phyloP scores from a whole-genome alignment of 2,113 vertebrate genomes.

The Rhinopomastus cyanomelas region DNA sequence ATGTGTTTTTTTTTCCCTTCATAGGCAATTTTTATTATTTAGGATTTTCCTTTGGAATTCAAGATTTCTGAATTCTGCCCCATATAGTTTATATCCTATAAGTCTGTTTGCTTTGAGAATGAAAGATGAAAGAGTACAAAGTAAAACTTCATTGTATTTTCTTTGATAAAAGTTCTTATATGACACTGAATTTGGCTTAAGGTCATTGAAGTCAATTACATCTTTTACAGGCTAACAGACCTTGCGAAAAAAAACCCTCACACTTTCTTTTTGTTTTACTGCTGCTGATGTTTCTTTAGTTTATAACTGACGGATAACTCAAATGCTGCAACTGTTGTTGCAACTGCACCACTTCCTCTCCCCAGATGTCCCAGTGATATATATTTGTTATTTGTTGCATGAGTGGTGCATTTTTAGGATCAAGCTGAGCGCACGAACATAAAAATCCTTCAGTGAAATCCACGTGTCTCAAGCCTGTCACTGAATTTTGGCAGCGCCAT shows the following conservation, averaged over 20 bases:
- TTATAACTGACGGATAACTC: neutral
- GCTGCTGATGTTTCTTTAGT: neutral
- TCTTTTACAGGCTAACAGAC: slow-evolving; percentile 16
- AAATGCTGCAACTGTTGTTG: neutral
- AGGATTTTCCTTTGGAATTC: slow-evolving; percentile 16
- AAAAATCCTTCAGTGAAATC: neutral
- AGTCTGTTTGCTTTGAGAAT: slow-evolving; percentile 36
- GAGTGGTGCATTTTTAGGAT: neutral
- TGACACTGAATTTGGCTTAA: slow-evolving; percentile 39
- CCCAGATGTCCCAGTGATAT: neutral
- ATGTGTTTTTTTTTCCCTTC: neutral
- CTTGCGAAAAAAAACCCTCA: neutral
- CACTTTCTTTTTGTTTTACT: neutral
- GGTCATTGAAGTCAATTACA: slow-evolving; percentile 34
- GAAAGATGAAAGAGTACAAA: slow-evolving; percentile 8
- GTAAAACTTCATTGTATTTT: slow-evolving; percentile 17
- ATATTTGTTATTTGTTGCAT: neutral
- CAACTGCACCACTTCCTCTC: neutral
- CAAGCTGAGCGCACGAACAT: neutral
- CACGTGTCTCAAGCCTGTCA: neutral
- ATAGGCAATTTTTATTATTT: slow-evolving; percentile 25
- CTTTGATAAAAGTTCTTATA: slow-evolving; percentile 41
- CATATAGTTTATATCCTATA: neutral
- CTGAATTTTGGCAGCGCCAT: neutral
- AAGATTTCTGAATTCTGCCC: slow-evolving; percentile 38